Conservation (phyloP, 2,113 vertebrate genomes). For the Bos javanicus region DNA sequence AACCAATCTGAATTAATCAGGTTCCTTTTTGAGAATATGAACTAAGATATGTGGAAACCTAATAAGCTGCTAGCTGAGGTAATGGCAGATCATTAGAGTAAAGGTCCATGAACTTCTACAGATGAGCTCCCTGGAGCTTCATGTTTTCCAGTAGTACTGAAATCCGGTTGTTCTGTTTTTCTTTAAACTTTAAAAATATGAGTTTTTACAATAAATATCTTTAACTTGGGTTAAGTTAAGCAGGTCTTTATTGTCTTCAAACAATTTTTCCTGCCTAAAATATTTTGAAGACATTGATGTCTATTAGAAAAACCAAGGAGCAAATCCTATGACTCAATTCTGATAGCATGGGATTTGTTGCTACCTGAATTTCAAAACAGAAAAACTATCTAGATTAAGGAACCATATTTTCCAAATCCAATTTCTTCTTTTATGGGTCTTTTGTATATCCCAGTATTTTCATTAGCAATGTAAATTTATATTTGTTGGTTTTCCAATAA, state of each 20-base stretch:
- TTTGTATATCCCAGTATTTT: not conserved
- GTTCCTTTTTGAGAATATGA: conserved; percentile 53
- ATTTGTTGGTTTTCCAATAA: not conserved
- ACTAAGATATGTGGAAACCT: conserved; percentile 38
- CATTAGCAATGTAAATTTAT: not conserved
- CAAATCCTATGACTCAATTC: not conserved
- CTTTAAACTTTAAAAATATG: not conserved
- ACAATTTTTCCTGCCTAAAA: not conserved
- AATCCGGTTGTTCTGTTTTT: not conserved
- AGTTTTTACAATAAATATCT: not conserved
- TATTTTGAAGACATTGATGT: not conserved
- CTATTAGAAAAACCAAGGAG: not conserved
- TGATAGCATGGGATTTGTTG: not conserved
- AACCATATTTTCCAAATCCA: not conserved
- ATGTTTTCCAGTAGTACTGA: not conserved
- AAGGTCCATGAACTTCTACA: not conserved
- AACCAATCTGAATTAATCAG: conserved; percentile 65
- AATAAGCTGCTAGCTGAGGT: conserved; percentile 44
- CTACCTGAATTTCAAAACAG: not conserved
- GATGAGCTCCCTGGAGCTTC: not conserved
- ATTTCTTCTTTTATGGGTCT: not conserved
- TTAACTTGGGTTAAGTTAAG: not conserved
- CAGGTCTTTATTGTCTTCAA: not conserved
- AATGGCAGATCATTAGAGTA: conserved; percentile 43
- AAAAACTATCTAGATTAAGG: not conserved